Evolutionary conservation across 2,797 vertebrate genomes (phyloP).

Genomic region (Bothrops alternatus): DNA sequence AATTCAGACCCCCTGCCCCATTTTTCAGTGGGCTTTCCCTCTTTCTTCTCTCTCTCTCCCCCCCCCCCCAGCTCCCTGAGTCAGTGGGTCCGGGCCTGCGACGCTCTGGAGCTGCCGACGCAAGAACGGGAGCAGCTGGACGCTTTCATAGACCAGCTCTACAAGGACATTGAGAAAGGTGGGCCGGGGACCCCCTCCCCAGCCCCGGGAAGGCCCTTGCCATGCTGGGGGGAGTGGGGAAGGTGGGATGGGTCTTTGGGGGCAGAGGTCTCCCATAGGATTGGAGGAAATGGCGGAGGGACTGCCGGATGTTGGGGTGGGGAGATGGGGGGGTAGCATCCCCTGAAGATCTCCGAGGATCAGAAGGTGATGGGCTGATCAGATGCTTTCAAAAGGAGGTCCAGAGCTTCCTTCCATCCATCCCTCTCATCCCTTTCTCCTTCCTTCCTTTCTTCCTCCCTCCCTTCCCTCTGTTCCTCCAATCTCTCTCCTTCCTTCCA

Average conservation of each 20-base stretch:
- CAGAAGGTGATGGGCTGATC: too few species aligned
- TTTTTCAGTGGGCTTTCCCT: background rate
- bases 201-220: background rate
- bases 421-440: background rate
- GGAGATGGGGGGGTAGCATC: background rate
- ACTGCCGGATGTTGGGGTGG: background rate
- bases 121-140: conserved; percentile 92
- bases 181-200: conserved; percentile 12
- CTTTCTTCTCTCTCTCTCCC: accelerated
- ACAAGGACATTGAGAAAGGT: conserved; percentile 99
- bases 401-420: background rate
- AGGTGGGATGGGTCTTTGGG: background rate
- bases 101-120: conserved; percentile 83
- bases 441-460: too few species aligned
- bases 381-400: background rate
- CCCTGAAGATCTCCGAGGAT: background rate
- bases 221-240: background rate
- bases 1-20: background rate
- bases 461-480: too few species aligned
- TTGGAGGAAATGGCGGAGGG: background rate
- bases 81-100: conserved; percentile 95
- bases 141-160: conserved; percentile 92
- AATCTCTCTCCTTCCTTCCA: too few species aligned
- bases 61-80: conserved; percentile 83
- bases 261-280: background rate